These are phyloP conservation scores for Parelbella ahira DNA, from an alignment of 2,888 invertebrate genomes.

Conservation along the genomic window DNA sequence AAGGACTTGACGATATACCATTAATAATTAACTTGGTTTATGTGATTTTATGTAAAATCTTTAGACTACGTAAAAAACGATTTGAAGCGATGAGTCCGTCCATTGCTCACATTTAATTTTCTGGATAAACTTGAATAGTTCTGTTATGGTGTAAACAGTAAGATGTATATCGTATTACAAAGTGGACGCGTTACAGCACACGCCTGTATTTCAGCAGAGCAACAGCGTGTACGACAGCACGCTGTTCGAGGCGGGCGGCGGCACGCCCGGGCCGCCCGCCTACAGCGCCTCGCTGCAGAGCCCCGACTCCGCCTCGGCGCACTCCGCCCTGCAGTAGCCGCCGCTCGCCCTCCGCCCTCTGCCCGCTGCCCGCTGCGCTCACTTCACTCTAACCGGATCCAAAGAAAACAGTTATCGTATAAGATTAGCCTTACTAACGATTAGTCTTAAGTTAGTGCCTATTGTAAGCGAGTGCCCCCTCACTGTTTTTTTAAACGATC, in stretches of 20 bases:
- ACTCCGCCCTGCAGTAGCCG: too few species aligned
- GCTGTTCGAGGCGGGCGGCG: constrained; percentile 83
- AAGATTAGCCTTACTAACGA: constrained; percentile 27
- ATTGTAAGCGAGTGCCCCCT: constrained; percentile 19
- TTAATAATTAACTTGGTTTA: too few species aligned
- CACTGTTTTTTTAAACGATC: constrained; percentile 16
- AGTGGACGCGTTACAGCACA: neutral
- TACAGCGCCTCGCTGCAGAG: constrained; percentile 86
- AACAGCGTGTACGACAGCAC: constrained; percentile 88
- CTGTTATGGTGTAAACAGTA: too few species aligned
- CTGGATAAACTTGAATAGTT: too few species aligned
- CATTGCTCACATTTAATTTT: too few species aligned
- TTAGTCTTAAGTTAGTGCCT: constrained; percentile 22
- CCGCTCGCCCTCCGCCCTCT: too few species aligned
- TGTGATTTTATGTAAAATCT: too few species aligned
- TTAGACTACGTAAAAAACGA: too few species aligned
- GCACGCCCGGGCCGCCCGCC: constrained; percentile 83
- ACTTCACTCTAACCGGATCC: constrained; percentile 37
- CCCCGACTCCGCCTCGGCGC: constrained; percentile 83
- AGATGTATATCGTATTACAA: neutral
- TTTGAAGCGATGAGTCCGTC: too few species aligned
- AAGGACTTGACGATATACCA: too few species aligned
- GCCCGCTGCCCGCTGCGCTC: too few species aligned
- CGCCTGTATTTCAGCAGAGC: constrained; percentile 69
- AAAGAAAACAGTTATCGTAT: constrained; percentile 41